These are phyloP conservation scores for Leptodactylus fuscus DNA, from an alignment of 2,113 vertebrate species.

Conservation along the genomic window DNA sequence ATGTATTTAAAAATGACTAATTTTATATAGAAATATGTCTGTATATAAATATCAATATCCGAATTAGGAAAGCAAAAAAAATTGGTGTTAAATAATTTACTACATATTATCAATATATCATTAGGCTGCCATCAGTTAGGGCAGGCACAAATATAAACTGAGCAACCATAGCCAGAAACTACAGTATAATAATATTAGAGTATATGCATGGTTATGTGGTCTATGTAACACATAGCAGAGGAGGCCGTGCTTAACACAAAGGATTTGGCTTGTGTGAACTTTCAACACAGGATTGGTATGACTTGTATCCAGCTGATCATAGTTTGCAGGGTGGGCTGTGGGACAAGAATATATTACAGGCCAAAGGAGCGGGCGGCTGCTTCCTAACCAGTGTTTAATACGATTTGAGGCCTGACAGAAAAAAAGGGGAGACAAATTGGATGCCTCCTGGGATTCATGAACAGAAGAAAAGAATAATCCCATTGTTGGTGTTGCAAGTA, in stretches of 20 bases:
- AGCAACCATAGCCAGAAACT: too few relatives aligned
- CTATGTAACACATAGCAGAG: too few relatives aligned
- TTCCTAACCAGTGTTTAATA: background rate
- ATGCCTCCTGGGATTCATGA: background rate
- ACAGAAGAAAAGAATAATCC: background rate
- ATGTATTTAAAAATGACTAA: background rate
- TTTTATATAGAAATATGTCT: too few relatives aligned
- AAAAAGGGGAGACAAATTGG: background rate
- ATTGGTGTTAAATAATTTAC: too few relatives aligned
- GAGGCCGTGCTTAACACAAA: background rate
- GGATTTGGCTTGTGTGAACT: background rate
- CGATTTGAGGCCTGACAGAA: background rate
- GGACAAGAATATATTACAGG: background rate
- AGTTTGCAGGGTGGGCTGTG: background rate
- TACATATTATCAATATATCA: too few relatives aligned
- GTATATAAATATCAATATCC: too few relatives aligned
- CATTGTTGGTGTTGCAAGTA: background rate
- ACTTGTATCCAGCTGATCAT: background rate
- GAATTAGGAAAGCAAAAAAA: too few relatives aligned
- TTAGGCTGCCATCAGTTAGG: too few relatives aligned
- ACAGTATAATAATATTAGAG: too few relatives aligned
- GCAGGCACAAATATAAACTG: too few relatives aligned
- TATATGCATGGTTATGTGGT: too few relatives aligned
- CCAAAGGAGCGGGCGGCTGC: background rate
- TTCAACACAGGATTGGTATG: background rate